These are phyloP conservation scores for Papilio machaon DNA, from an alignment of 1,140 invertebrate species.

Conservation along the genomic window DNA sequence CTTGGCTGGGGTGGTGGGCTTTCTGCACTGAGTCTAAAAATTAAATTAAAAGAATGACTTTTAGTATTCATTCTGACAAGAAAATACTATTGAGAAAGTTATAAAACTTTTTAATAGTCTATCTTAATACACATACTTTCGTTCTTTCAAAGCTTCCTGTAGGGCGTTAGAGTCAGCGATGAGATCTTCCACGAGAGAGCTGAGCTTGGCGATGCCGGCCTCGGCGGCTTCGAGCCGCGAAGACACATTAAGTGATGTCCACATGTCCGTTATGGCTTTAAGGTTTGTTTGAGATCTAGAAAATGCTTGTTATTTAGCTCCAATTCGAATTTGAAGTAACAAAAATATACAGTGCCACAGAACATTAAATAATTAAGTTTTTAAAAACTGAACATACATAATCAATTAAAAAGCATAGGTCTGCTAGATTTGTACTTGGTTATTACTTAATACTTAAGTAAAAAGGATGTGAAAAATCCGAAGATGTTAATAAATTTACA, in stretches of 20 bases:
- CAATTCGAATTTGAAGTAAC: not conserved
- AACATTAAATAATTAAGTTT: not conserved
- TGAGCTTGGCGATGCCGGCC: constrained; percentile 66
- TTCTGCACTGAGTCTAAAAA: not conserved
- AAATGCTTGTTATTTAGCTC: not conserved
- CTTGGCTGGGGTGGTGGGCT: constrained; percentile 25
- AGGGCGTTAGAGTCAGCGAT: constrained; percentile 57
- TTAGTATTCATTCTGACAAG: not conserved
- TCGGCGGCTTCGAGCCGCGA: constrained; percentile 72
- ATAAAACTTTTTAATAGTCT: not conserved
- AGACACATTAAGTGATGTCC: constrained; percentile 71
- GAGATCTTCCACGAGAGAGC: constrained; percentile 70
- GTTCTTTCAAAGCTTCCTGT: constrained; percentile 46
- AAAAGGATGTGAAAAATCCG: too few species aligned
- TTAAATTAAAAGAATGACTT: not conserved
- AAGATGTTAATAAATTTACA: too few species aligned
- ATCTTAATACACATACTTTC: constrained; percentile 34
- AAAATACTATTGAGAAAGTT: not conserved
- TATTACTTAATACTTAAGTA: too few species aligned
- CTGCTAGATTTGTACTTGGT: too few species aligned
- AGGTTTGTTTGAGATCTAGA: constrained; percentile 69
- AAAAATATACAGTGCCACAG: not conserved
- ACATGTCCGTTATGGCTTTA: constrained; percentile 75
- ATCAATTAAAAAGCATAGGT: too few species aligned
- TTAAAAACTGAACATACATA: too few species aligned